A percentile compares a stretch with the other conserved stretches of the same genome.
These are phyloP conservation scores for Drosophila neonasuta DNA, from an alignment of 2,888 invertebrate genomes.

Conservation along the genomic window DNA sequence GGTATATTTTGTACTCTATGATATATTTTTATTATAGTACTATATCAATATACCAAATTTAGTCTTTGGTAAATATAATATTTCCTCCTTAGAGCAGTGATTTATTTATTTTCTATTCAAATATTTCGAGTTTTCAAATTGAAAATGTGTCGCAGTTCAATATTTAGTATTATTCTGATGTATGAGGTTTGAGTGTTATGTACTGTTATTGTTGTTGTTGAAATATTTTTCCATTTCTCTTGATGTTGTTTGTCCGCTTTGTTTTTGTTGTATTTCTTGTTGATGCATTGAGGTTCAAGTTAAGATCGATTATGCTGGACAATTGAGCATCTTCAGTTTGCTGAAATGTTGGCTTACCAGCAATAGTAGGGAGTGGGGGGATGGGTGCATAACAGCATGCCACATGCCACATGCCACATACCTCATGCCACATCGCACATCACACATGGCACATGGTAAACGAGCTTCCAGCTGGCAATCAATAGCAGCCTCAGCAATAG, in stretches of 20 bases:
- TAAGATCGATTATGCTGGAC: slow-evolving; percentile 20
- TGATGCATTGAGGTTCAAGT: slow-evolving; percentile 27
- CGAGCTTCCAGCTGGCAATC: slow-evolving; percentile 57
- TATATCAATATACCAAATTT: no score
- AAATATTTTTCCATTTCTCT: background rate
- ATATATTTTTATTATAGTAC: no score
- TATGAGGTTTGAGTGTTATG: no score
- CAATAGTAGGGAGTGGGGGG: background rate
- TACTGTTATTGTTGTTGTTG: background rate
- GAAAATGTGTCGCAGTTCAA: no score
- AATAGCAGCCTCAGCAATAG: slow-evolving; percentile 24
- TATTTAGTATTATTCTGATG: no score
- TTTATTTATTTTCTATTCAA: no score
- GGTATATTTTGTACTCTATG: no score
- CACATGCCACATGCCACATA: slow-evolving; percentile 17
- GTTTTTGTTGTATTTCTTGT: no score
- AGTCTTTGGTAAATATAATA: no score
- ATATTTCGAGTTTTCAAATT: no score
- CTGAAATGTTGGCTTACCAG: background rate
- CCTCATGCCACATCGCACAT: slow-evolving; percentile 13
- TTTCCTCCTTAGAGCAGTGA: no score
- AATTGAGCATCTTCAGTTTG: background rate
- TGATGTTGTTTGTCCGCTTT: no score
- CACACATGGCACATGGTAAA: slow-evolving; percentile 28
- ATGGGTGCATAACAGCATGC: slow-evolving; percentile 11